Conservation (phyloP, 2,888 invertebrate genomes). For the Dugesia japonica region DNA sequence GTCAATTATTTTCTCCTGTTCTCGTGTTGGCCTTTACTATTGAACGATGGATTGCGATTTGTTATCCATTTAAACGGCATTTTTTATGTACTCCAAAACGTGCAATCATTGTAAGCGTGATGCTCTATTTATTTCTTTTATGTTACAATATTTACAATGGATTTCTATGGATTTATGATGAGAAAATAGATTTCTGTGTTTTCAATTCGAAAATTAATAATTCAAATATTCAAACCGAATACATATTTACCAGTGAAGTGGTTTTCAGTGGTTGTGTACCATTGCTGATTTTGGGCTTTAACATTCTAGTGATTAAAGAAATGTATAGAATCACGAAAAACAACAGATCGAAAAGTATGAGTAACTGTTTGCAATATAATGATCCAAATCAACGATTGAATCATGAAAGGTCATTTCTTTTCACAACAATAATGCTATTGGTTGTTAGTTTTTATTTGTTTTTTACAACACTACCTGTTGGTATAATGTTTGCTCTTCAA, state of each 20-base stretch:
- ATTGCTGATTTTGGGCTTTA: slow-evolving; percentile 42
- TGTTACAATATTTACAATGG: neutral
- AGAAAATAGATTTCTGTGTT: neutral
- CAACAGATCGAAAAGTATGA: neutral
- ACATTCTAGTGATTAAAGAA: slow-evolving; percentile 44
- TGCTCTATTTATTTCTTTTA: neutral
- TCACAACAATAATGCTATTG: slow-evolving; percentile 43
- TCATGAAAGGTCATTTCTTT: slow-evolving; percentile 38
- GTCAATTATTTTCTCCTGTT: slow-evolving; percentile 44
- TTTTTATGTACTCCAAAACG: slow-evolving; percentile 42
- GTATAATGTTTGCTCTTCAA: slow-evolving; percentile 42
- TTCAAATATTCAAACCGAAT: slow-evolving; percentile 35
- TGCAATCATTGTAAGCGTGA: slow-evolving; percentile 38
- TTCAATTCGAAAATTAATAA: neutral
- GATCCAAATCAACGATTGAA: slow-evolving; percentile 36
- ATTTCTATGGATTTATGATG: neutral
- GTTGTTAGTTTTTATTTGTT: slow-evolving; percentile 47
- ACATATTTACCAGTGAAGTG: slow-evolving; percentile 44
- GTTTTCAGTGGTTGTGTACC: slow-evolving; percentile 43
- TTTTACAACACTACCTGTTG: slow-evolving; percentile 45
- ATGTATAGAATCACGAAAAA: slow-evolving; percentile 38
- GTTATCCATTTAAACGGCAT: slow-evolving; percentile 42
- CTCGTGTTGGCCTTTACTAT: slow-evolving; percentile 46
- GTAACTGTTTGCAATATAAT: slow-evolving; percentile 27
- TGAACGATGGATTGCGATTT: slow-evolving; percentile 45